Evolutionary conservation across 2,113 vertebrate species (phyloP).

Genomic region (Taurulus bubalis): DNA sequence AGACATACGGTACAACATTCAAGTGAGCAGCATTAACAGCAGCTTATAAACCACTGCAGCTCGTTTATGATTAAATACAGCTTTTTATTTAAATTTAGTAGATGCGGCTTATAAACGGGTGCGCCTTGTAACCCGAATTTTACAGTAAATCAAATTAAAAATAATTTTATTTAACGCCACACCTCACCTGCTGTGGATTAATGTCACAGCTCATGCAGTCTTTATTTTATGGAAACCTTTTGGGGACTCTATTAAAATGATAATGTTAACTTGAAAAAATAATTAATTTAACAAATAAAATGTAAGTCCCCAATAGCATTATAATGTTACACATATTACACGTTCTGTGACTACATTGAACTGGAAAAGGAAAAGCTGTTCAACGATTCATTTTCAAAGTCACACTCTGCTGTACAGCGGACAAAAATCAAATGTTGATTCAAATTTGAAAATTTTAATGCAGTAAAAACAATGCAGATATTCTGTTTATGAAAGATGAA

Average conservation of each 20-base stretch:
- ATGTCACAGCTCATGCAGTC: not conserved
- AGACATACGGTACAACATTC: no score
- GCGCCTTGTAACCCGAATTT: no score
- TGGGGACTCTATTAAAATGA: not conserved
- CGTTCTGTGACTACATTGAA: not conserved
- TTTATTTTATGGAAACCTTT: not conserved
- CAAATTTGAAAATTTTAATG: not conserved
- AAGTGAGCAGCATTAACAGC: no score
- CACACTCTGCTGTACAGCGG: not conserved
- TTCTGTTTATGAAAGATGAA: not conserved
- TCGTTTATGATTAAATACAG: no score
- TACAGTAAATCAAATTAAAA: no score
- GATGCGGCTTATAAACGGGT: no score
- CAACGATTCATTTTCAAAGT: not conserved
- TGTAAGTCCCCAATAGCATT: not conserved
- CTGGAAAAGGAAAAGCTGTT: not conserved
- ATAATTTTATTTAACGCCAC: not conserved
- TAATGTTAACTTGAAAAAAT: not conserved
- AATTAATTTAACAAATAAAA: no score
- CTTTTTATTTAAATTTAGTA: no score
- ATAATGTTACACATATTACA: not conserved
- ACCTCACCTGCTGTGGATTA: not conserved
- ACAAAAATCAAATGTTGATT: not conserved
- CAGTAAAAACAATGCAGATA: no score
- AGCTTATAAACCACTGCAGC: no score